Evolutionary conservation across 2,888 invertebrate species (phyloP).

Genomic region (Pachycephus smyrnensis): DNA sequence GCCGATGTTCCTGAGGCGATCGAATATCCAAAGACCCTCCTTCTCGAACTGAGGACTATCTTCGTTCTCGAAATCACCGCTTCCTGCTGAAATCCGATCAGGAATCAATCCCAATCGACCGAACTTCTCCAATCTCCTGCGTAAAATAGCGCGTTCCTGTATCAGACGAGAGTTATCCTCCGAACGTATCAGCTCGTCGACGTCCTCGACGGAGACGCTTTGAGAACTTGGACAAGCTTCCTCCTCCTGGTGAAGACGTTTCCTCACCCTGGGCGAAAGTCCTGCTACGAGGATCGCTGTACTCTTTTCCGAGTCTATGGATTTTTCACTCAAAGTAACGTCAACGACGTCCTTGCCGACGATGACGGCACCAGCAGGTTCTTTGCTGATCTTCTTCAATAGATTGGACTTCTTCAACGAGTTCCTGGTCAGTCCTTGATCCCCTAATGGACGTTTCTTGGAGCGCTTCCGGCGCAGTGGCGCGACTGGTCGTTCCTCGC

Average conservation of each 20-base stretch:
- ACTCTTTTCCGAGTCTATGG: neutral
- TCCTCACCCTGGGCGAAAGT: conserved; percentile 9
- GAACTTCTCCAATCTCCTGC: conserved; percentile 20
- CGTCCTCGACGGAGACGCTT: conserved; percentile 53
- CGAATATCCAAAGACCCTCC: conserved; percentile 3
- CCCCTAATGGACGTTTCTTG: conserved; percentile 15
- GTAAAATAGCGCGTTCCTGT: conserved; percentile 36
- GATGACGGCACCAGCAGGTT: neutral
- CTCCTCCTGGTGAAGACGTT: conserved; percentile 19
- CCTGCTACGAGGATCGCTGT: neutral
- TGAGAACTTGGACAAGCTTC: conserved; percentile 39
- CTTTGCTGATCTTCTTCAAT: conserved; percentile 17
- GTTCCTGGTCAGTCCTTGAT: conserved; percentile 18
- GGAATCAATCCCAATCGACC: neutral
- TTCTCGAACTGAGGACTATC: neutral
- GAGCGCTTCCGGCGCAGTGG: conserved; percentile 41
- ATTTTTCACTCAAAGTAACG: neutral
- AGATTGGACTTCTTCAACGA: conserved; percentile 20
- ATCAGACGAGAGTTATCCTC: conserved; percentile 46
- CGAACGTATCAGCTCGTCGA: conserved; percentile 53
- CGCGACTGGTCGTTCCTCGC: conserved; percentile 39
- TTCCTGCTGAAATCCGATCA: neutral
- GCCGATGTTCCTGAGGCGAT: neutral
- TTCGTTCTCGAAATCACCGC: neutral
- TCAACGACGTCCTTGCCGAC: neutral